phyloP scores from a whole-genome alignment of 2,797 vertebrate species.

The Acanthurus leucopareius region DNA sequence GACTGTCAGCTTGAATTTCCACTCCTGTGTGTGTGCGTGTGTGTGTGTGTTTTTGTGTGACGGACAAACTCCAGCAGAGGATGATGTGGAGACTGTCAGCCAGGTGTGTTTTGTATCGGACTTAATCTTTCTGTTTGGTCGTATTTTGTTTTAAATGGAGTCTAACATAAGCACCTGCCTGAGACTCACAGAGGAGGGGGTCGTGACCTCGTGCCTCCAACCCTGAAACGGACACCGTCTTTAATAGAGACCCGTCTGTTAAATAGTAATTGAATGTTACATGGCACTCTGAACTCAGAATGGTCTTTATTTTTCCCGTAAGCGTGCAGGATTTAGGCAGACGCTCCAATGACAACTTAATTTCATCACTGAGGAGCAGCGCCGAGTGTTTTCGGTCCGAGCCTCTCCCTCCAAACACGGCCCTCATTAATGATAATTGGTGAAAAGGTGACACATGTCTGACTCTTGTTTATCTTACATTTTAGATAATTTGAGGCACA shows the following conservation, averaged over 20 bases:
- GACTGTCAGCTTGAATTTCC: conserved; percentile 93
- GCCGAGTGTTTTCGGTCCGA: conserved; percentile 77
- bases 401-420: conserved; percentile 69
- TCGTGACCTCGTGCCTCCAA: conserved; percentile 82
- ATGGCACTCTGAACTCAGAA: conserved; percentile 83
- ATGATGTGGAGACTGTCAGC: conserved; percentile 72
- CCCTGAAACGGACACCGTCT: conserved; percentile 81
- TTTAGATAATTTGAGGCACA: conserved; percentile 77
- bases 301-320: conserved; percentile 80
- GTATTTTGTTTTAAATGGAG: conserved; percentile 78
- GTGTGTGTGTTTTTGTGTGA: conserved; percentile 56
- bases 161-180: conserved; percentile 87
- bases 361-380: conserved; percentile 82
- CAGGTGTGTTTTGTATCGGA: conserved; percentile 87
- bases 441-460: conserved; percentile 82
- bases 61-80: conserved; percentile 59
- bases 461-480: conserved; percentile 81
- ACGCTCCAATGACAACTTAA: conserved; percentile 88
- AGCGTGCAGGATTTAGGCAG: conserved; percentile 87
- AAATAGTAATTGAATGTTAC: conserved; percentile 89
- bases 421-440: conserved; percentile 84
- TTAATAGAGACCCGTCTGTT: conserved; percentile 85
- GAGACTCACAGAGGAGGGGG: conserved; percentile 72
- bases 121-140: conserved; percentile 79
- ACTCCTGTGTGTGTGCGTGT: conserved; percentile 60